Conservation (phyloP, 2,113 vertebrate genomes). For the Sardina pilchardus region DNA sequence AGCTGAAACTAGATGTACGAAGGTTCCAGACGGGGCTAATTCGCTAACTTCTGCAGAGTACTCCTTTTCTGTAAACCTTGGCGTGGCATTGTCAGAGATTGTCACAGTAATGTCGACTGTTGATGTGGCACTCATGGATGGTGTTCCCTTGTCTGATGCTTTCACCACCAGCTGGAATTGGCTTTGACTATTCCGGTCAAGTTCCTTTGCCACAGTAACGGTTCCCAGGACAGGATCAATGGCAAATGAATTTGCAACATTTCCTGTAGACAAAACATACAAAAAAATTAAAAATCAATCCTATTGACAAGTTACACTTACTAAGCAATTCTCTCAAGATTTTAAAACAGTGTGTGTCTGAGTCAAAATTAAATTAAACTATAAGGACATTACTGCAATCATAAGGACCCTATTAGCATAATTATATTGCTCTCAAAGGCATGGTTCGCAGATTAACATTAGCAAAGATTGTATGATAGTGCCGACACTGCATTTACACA, state of each 20-base stretch:
- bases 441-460: conserved; percentile 15
- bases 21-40: conserved; percentile 76
- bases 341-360: background rate
- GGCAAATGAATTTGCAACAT: conserved; percentile 89
- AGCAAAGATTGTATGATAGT: conserved; percentile 5
- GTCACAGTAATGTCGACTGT: conserved; percentile 84
- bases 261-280: conserved; percentile 74
- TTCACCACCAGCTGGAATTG: conserved; percentile 86
- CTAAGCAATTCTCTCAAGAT: background rate
- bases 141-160: conserved; percentile 84
- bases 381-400: background rate
- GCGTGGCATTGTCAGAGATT: conserved; percentile 88
- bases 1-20: conserved; percentile 82
- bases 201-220: conserved; percentile 86
- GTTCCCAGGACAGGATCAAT: conserved; percentile 88
- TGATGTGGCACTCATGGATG: conserved; percentile 81
- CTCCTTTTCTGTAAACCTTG: conserved; percentile 84
- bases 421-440: background rate
- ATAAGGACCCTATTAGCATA: background rate
- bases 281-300: conserved; percentile 31
- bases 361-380: background rate
- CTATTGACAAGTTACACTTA: background rate
- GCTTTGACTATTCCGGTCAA: conserved; percentile 83
- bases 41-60: conserved; percentile 90
- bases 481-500: conserved; percentile 8